Evolutionary conservation across 2,888 invertebrate genomes (phyloP), one percentile per base, ranked within the genome.

Genomic region (Drosophila austrosaltans): DNA sequence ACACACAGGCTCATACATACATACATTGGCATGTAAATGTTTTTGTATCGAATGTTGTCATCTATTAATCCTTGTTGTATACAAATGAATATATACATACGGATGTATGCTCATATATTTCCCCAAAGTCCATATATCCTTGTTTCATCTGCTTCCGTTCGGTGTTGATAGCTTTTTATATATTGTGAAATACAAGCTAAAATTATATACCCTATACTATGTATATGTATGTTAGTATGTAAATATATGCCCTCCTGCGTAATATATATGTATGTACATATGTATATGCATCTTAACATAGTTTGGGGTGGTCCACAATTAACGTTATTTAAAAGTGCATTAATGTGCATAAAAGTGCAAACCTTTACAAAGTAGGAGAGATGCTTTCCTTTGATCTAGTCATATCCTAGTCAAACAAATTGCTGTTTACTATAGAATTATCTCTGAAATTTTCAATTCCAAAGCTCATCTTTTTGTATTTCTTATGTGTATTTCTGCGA

Each of bases 21-120:
- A 42, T 42, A 42, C 42, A 42, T 16, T 16, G 5, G 42, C 16
- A 42, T 42, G 42, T 16, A 16, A 48, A 22, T 48, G 48, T 48
- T 48, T 48, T 48, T 20, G 48, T 48, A 22, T 48, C 22, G 22
- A 48, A 25, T 25, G 48, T 48, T 48, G 48, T 48, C 25, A 25
- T 48, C 48, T 48, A 48, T 48, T 48, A 48, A 48, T 48, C 48
- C 48, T 48, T 48, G 48, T 22, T 25, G 22, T 25, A 48, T 42
- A 42, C 25, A 48, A 48, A 48, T 25, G 4, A 22, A 25, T 25
- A 12, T 12, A 12, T 48, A 48, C 25, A 25, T 48, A 10, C 22
- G 48, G 48, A 8, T 48, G 48, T 48, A 25, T 48, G 48, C 36
- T 8, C 36, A 36, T 10, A 40, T 40, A n/a, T 48, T 20, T 6